A percentile compares a stretch with the other conserved stretches of the same genome.
phyloP scores from a whole-genome alignment of 2,797 vertebrate genomes.

The Xyrichtys novacula region DNA sequence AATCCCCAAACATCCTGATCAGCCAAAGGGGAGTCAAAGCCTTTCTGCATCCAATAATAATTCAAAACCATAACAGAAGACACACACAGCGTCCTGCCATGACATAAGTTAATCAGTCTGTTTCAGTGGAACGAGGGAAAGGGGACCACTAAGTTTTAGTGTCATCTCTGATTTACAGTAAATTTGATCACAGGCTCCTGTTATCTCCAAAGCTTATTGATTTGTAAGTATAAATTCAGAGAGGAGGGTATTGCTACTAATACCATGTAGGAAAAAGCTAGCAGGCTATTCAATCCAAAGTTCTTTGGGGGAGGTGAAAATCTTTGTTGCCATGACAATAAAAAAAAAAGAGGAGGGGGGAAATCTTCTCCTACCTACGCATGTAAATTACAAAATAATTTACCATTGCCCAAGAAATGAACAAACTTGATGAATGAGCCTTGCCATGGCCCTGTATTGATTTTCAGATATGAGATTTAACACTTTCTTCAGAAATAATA shows the following conservation, averaged over 20 bases:
- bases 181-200: constrained; percentile 61
- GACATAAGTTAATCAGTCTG: constrained; percentile 34
- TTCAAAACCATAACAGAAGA: background rate
- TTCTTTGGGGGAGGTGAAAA: constrained; percentile 73
- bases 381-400: constrained; percentile 73
- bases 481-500: constrained; percentile 48
- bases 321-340: constrained; percentile 66
- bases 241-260: constrained; percentile 44
- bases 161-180: constrained; percentile 23
- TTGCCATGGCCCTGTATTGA: constrained; percentile 72
- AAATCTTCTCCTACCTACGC: constrained; percentile 41
- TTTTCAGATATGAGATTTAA: constrained; percentile 72
- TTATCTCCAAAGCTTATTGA: constrained; percentile 79
- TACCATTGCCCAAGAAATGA: constrained; percentile 58
- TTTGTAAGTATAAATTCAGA: constrained; percentile 72
- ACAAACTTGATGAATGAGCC: constrained; percentile 79
- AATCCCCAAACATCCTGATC: constrained; percentile 5
- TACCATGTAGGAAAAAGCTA: constrained; percentile 31
- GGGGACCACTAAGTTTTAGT: constrained; percentile 39
- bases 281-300: constrained; percentile 59
- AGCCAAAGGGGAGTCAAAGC: background rate
- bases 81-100: background rate
- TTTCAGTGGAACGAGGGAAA: constrained; percentile 25
- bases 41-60: background rate
- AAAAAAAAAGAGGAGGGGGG: constrained; percentile 26